phyloP scores from a whole-genome alignment of 2,113 vertebrate genomes.

The Tachysurus vachellii region DNA sequence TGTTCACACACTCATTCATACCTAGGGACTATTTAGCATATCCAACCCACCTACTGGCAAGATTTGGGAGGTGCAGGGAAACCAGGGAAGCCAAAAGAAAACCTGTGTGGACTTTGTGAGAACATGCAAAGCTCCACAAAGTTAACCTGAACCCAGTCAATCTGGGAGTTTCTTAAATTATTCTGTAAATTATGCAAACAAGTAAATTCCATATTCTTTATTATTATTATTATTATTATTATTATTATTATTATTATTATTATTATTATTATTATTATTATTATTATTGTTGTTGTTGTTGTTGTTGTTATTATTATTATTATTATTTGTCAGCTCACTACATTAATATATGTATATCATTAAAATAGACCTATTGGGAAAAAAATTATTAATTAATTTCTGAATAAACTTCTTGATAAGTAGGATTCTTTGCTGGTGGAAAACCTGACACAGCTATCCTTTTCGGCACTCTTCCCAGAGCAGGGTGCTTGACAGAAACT shows the following conservation, averaged over 20 bases:
- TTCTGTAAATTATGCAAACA: neutral
- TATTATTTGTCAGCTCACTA: neutral
- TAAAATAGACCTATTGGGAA: neutral
- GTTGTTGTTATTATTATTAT: neutral
- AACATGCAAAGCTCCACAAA: neutral
- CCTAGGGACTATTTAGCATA: neutral
- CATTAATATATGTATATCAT: neutral
- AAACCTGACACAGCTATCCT: slow-evolving; percentile 50
- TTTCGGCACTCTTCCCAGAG: slow-evolving; percentile 44
- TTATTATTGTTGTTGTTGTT: too few species aligned
- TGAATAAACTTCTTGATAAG: slow-evolving; percentile 22
- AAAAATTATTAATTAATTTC: neutral
- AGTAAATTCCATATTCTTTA: neutral
- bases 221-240: neutral
- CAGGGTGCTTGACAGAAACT: slow-evolving; percentile 58
- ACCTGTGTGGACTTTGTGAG: neutral
- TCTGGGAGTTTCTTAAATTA: neutral
- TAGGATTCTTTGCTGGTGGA: slow-evolving; percentile 39
- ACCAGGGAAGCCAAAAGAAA: neutral
- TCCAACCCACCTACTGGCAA: neutral
- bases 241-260: neutral
- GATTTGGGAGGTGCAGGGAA: neutral
- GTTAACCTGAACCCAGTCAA: neutral
- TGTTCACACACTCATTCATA: neutral
- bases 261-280: neutral